Evolutionary conservation across 1,140 invertebrate genomes (phyloP).

Genomic region (Bemisia tabaci): DNA sequence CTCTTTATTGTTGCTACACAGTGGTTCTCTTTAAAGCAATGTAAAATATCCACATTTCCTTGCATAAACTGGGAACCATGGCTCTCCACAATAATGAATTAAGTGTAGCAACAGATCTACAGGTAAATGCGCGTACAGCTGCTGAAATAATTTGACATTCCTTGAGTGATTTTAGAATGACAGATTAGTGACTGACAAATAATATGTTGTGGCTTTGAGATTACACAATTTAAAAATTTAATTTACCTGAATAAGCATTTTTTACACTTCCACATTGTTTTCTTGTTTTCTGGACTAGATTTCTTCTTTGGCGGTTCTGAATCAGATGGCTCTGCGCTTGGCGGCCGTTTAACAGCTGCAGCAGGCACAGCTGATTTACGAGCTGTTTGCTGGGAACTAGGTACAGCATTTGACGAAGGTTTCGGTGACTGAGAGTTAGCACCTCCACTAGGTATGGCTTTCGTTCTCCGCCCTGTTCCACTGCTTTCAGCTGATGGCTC

Average conservation of each 20-base stretch:
- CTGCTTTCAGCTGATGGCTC: conserved; percentile 26
- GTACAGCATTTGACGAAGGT: background rate
- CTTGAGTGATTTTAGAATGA: too few species aligned
- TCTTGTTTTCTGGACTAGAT: conserved; percentile 30
- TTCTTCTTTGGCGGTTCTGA: conserved; percentile 23
- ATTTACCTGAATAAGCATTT: conserved; percentile 65
- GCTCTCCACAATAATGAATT: too few species aligned
- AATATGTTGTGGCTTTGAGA: too few species aligned
- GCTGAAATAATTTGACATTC: too few species aligned
- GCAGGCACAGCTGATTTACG: conserved; percentile 11
- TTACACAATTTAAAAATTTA: too few species aligned
- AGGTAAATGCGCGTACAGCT: too few species aligned
- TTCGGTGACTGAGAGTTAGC: background rate
- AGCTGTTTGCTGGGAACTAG: background rate
- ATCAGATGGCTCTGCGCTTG: conserved; percentile 9
- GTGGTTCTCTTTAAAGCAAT: too few species aligned
- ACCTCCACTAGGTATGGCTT: background rate
- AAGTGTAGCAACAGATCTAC: too few species aligned
- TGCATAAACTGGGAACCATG: too few species aligned
- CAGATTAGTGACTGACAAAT: too few species aligned
- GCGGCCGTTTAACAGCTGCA: conserved; percentile 1
- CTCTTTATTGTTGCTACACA: too few species aligned
- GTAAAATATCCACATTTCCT: too few species aligned
- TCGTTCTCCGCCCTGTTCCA: conserved; percentile 11
- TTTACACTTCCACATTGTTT: conserved; percentile 64